Evolutionary conservation across 2,113 vertebrate species (phyloP).

Genomic region (Malurus melanocephalus): DNA sequence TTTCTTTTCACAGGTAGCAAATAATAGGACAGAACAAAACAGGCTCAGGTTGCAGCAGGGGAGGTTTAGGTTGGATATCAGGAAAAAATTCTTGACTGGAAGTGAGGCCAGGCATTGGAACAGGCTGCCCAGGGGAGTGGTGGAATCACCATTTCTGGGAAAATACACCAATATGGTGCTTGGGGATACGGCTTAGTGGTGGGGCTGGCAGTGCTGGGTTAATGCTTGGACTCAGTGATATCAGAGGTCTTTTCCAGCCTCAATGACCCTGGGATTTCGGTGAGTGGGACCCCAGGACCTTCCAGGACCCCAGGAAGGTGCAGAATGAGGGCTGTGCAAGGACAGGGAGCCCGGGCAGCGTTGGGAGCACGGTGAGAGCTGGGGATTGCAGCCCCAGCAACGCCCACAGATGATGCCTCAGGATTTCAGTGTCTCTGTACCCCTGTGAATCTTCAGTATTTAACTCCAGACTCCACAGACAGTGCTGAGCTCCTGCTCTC

Average conservation of each 20-base stretch:
- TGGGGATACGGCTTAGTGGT: not conserved
- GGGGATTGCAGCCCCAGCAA: not conserved
- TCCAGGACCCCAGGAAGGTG: not conserved
- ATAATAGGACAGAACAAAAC: not conserved
- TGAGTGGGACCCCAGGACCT: not conserved
- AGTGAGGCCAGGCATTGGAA: not conserved
- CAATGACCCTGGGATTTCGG: too few species aligned
- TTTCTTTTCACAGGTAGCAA: not conserved
- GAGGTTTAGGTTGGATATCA: not conserved
- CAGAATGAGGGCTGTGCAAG: not conserved
- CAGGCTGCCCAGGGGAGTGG: not conserved
- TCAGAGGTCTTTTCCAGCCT: not conserved
- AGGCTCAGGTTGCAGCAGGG: not conserved
- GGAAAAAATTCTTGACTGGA: not conserved
- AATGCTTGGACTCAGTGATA: not conserved
- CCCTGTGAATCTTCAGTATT: too few species aligned
- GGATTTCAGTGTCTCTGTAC: too few species aligned
- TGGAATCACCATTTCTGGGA: not conserved
- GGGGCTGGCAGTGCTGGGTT: not conserved
- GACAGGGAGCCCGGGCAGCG: fast-evolving
- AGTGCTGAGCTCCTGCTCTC: too few species aligned
- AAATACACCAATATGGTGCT: not conserved
- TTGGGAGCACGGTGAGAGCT: fast-evolving
- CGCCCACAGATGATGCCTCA: not conserved
- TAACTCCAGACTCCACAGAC: too few species aligned